phyloP scores from a whole-genome alignment of 2,888 invertebrate species.

The Euzophera pinguis region DNA sequence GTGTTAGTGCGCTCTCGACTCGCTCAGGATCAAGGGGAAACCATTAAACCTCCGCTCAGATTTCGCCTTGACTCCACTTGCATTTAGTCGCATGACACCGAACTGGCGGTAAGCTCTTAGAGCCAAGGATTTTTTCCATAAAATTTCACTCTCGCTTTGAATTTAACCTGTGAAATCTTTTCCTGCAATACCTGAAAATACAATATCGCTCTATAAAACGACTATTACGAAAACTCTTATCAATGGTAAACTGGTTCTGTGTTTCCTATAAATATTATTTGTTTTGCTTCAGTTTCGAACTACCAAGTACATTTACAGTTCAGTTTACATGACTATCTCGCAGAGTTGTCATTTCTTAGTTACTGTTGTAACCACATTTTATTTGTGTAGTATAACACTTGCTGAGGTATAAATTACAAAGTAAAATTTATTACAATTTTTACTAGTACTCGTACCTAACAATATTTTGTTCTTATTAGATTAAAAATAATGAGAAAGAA shows the following conservation, averaged over 20 bases:
- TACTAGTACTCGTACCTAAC: background rate
- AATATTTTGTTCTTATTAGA: background rate
- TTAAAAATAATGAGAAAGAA: conserved; percentile 13
- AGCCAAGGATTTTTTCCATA: conserved; percentile 23
- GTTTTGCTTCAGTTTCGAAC: conserved; percentile 3
- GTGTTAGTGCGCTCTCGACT: conserved; percentile 57
- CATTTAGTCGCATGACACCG: conserved; percentile 40
- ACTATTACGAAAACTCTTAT: conserved; percentile 20
- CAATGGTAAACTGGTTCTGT: conserved; percentile 8
- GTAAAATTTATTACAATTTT: background rate
- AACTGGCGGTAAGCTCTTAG: conserved; percentile 24
- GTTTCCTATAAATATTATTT: conserved; percentile 7
- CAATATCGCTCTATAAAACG: conserved; percentile 21
- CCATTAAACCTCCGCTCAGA: conserved; percentile 64
- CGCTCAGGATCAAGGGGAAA: conserved; percentile 62
- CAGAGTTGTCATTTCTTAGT: conserved; percentile 1
- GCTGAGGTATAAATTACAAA: background rate
- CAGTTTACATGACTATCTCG: conserved; percentile 13
- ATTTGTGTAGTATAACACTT: conserved; percentile 2
- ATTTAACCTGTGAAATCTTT: conserved; percentile 14
- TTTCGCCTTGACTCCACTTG: conserved; percentile 43
- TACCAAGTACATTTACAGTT: conserved; percentile 5
- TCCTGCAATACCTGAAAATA: conserved; percentile 15
- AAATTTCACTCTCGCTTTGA: conserved; percentile 22
- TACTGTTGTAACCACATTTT: conserved; percentile 11